A percentile compares a stretch with the other conserved stretches of the same genome.
Conservation (phyloP, 2,888 invertebrate species). For the Agonopterix subpropinquella region DNA sequence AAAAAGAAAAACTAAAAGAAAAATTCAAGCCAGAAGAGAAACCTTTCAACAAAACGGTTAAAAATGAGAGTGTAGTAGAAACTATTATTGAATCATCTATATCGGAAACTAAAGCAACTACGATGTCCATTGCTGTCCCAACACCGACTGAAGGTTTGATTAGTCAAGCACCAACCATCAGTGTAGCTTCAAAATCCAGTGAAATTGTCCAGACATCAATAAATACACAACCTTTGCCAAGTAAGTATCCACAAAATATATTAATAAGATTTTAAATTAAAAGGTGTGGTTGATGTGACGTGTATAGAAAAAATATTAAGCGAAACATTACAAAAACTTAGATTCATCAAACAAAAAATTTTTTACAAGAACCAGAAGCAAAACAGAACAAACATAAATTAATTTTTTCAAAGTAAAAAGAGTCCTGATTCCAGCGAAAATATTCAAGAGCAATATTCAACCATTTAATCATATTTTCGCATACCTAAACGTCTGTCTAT, state of each 20-base stretch:
- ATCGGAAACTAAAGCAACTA: slow-evolving; percentile 25
- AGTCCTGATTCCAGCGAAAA: no score
- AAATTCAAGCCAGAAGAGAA: slow-evolving; percentile 19
- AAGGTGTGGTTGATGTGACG: no score
- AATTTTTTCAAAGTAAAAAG: no score
- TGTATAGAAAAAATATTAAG: no score
- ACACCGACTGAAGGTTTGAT: slow-evolving; percentile 57
- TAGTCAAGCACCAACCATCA: slow-evolving; percentile 28
- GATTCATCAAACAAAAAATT: no score
- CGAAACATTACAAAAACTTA: no score
- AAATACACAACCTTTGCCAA: slow-evolving; percentile 46
- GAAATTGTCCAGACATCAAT: slow-evolving; percentile 43
- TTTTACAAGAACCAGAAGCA: no score
- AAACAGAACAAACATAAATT: no score
- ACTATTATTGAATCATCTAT: slow-evolving; percentile 50
- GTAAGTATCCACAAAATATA: slow-evolving; percentile 31
- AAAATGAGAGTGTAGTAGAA: slow-evolving; percentile 38
- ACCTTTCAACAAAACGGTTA: slow-evolving; percentile 18
- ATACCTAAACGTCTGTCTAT: no score
- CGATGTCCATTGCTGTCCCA: slow-evolving; percentile 29
- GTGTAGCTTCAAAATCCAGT: slow-evolving; percentile 18
- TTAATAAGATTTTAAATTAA: no score
- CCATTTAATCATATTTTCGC: no score
- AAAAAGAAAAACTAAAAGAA: slow-evolving; percentile 49
- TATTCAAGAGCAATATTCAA: no score